Conservation (phyloP, 2,888 invertebrate species). For the Priocnemis perturbator region DNA sequence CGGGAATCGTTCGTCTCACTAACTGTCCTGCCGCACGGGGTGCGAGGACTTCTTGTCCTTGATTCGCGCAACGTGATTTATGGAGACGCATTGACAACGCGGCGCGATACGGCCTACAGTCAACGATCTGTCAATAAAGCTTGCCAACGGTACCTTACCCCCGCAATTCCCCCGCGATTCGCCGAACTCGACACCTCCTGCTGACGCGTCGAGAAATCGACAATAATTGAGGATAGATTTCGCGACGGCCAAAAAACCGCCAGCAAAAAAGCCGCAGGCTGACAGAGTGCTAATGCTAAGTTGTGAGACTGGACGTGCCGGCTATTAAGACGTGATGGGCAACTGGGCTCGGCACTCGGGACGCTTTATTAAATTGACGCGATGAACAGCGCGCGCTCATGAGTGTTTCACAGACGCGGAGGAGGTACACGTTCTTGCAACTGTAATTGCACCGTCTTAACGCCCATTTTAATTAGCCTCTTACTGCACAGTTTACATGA, state of each 20-base stretch:
- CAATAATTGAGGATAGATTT: slow-evolving; percentile 10
- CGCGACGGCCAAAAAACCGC: slow-evolving; percentile 9
- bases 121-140: slow-evolving; percentile 58
- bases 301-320: not conserved
- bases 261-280: slow-evolving; percentile 3
- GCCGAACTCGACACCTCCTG: no score
- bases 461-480: no score
- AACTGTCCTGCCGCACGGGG: slow-evolving; percentile 30
- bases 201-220: not conserved
- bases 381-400: no score
- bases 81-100: slow-evolving; percentile 58
- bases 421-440: no score
- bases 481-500: no score
- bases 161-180: slow-evolving; percentile 1
- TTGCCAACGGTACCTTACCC: slow-evolving; percentile 54
- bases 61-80: slow-evolving; percentile 59
- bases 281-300: not conserved
- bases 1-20: slow-evolving; percentile 37
- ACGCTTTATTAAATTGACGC: no score
- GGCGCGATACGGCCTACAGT: slow-evolving; percentile 38
- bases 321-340: no score
- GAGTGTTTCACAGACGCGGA: no score
- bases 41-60: slow-evolving; percentile 46
- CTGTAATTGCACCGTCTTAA: no score
- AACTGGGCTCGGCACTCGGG: no score